phyloP scores from a whole-genome alignment of 2,797 vertebrate genomes.

The Anguilla marmorata region DNA sequence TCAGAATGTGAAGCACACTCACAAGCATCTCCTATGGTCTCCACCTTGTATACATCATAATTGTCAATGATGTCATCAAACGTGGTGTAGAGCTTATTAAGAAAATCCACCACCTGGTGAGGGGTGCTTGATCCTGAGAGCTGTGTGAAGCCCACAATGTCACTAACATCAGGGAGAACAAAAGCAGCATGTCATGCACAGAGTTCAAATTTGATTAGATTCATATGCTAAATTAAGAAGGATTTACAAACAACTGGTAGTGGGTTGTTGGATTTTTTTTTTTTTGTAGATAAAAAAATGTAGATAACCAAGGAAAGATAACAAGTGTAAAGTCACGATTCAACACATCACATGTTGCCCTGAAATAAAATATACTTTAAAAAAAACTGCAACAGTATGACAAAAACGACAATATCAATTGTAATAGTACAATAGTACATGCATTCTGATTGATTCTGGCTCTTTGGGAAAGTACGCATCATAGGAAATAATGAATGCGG shows the following conservation, averaged over 20 bases:
- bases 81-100: constrained; percentile 78
- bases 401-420: background rate
- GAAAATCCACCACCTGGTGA: constrained; percentile 76
- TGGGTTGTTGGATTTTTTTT: background rate
- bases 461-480: background rate
- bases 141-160: constrained; percentile 78
- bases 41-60: constrained; percentile 79
- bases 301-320: background rate
- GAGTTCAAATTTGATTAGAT: background rate
- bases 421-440: background rate
- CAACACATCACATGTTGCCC: background rate
- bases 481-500: background rate
- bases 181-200: constrained; percentile 5
- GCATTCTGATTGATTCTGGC: background rate
- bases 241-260: background rate
- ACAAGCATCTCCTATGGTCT: constrained; percentile 80
- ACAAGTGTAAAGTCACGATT: background rate
- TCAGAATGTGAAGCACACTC: constrained; percentile 46
- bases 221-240: background rate
- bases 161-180: constrained; percentile 55
- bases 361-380: background rate
- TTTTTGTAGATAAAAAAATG: background rate
- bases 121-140: constrained; percentile 76
- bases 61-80: constrained; percentile 80
- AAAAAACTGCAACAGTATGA: background rate